phyloP scores from a whole-genome alignment of 2,797 vertebrate genomes.

The Aratinga solstitialis region DNA sequence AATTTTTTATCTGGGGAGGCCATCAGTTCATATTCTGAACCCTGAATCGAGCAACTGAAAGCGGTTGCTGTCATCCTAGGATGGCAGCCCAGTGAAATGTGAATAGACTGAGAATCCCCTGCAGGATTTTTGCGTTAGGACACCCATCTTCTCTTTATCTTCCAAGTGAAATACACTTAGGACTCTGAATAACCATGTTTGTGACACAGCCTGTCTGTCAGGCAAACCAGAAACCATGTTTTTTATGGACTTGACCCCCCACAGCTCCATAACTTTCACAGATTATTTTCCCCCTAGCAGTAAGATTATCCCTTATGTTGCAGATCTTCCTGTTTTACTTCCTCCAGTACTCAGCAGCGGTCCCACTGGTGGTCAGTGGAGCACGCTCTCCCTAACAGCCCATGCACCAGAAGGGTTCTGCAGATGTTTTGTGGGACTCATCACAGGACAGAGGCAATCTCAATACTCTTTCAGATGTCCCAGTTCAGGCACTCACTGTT shows the following conservation, averaged over 20 bases:
- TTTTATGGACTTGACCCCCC: neutral
- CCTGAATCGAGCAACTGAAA: neutral
- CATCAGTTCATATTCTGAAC: neutral
- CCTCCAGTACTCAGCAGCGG: too few relatives aligned
- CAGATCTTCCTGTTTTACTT: neutral
- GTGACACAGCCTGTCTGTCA: neutral
- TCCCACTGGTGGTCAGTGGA: fast-evolving
- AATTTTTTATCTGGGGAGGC: neutral
- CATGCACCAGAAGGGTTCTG: neutral
- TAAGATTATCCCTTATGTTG: fast-evolving
- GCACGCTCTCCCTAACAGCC: neutral
- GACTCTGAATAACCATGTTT: neutral
- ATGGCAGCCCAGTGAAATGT: neutral
- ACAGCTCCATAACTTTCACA: neutral
- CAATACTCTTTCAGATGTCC: neutral
- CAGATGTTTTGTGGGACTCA: neutral
- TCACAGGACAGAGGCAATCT: neutral
- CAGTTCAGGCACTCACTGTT: neutral
- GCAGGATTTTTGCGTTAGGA: neutral
- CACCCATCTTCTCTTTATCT: neutral
- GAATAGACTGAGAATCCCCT: neutral
- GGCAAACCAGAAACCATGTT: neutral
- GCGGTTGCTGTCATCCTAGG: neutral
- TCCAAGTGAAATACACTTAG: neutral
- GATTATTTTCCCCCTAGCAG: neutral